A percentile compares a stretch with the other conserved stretches of the same genome.
phyloP scores from a whole-genome alignment of 2,797 vertebrate genomes.

The Malacoraja senta region DNA sequence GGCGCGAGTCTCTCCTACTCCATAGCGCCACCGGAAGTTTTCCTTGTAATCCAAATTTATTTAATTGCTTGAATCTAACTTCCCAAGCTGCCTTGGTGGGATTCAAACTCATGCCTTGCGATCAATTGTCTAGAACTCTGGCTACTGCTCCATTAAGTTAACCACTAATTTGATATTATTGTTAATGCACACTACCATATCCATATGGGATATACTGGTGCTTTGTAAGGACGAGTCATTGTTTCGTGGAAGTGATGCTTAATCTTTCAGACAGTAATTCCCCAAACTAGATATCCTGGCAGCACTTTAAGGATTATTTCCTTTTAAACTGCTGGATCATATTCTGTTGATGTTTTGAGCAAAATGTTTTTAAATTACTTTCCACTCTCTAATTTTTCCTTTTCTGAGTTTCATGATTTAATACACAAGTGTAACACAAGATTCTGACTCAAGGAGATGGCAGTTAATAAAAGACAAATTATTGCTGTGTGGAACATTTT shows the following conservation, averaged over 20 bases:
- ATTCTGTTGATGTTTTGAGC: neutral
- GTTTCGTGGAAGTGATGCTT: neutral
- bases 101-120: too few species aligned
- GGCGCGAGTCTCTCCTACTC: too few species aligned
- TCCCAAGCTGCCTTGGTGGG: too few species aligned
- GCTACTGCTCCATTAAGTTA: too few species aligned
- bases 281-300: neutral
- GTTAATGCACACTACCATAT: too few species aligned
- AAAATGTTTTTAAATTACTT: neutral
- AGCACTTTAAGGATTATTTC: neutral
- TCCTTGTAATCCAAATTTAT: too few species aligned
- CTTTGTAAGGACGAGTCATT: neutral
- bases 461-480: neutral
- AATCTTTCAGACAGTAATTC: neutral
- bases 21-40: too few species aligned
- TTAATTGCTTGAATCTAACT: too few species aligned
- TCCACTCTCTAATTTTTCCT: neutral
- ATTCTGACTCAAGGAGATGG: neutral
- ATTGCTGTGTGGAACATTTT: neutral
- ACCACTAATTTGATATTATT: too few species aligned
- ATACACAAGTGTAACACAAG: neutral
- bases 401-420: neutral
- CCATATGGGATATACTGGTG: neutral
- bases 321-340: neutral
- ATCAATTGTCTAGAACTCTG: too few species aligned